These are phyloP conservation scores for Gallirallus australis DNA, from an alignment of 2,797 vertebrate genomes.

Conservation along the genomic window DNA sequence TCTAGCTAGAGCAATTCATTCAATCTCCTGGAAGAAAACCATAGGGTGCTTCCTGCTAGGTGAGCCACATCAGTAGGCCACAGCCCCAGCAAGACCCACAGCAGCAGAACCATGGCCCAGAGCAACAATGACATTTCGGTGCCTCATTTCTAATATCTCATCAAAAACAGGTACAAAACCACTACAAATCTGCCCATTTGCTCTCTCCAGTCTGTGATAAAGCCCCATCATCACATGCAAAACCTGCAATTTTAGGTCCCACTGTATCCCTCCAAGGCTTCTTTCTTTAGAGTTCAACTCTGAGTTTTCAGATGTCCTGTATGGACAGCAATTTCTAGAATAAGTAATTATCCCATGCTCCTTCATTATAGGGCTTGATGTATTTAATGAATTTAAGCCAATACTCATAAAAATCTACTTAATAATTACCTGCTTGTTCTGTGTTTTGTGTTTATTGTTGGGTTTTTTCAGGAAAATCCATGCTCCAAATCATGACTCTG, in stretches of 20 bases:
- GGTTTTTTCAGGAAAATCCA: neutral
- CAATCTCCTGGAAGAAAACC: neutral
- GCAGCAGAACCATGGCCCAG: neutral
- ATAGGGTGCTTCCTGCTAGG: neutral
- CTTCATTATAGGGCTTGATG: neutral
- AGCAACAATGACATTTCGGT: neutral
- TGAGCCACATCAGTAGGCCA: neutral
- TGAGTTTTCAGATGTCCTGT: neutral
- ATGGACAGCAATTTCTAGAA: neutral
- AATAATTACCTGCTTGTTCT: neutral
- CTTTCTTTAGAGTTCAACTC: neutral
- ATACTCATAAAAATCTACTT: neutral
- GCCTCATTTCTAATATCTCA: neutral
- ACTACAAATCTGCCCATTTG: neutral
- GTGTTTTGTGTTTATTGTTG: neutral
- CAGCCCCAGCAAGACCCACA: neutral
- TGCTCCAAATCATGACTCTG: neutral
- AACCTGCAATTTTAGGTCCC: neutral
- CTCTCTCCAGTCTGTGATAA: neutral
- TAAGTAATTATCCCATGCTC: neutral
- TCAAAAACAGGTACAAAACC: neutral
- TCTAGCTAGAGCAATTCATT: neutral
- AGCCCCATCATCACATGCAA: neutral
- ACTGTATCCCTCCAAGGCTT: neutral
- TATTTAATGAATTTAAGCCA: neutral